phyloP scores from a whole-genome alignment of 2,797 vertebrate species.

The Sebastes kiyomatsui region DNA sequence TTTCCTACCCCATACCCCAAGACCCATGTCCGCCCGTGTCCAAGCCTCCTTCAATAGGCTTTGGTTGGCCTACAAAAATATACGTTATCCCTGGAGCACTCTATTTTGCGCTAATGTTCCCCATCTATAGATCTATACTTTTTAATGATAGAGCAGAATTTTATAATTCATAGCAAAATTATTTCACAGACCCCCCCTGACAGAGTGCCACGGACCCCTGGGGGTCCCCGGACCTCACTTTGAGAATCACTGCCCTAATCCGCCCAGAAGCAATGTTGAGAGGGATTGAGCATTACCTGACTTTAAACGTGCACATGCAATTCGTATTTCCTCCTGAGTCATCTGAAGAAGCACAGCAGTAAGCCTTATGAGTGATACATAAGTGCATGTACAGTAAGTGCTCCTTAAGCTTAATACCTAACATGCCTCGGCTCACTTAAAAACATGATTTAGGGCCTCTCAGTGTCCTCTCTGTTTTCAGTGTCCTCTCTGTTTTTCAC shows the following conservation, averaged over 20 bases:
- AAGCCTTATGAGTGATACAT: constrained; percentile 7
- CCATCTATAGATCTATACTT: too few species aligned
- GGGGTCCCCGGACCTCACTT: too few species aligned
- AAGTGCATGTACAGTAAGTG: constrained; percentile 5
- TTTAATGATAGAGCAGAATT: too few species aligned
- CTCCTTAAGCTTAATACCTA: constrained; percentile 35
- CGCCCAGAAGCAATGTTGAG: background rate
- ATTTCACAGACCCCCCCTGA: too few species aligned
- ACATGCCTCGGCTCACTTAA: constrained; percentile 41
- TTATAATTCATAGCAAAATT: too few species aligned
- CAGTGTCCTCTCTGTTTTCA: constrained; percentile 6
- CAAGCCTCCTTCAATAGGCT: too few species aligned
- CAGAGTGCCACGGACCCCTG: too few species aligned
- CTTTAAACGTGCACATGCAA: background rate
- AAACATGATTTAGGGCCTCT: constrained; percentile 51
- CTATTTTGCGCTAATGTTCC: too few species aligned
- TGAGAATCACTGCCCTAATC: background rate
- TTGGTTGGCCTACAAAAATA: too few species aligned
- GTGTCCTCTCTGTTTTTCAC: constrained; percentile 32
- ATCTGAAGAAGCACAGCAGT: background rate
- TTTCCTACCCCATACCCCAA: too few species aligned
- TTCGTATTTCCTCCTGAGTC: background rate
- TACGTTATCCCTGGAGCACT: too few species aligned
- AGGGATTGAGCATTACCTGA: background rate
- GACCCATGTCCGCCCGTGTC: too few species aligned